These are phyloP conservation scores for Halocynthia roretzi DNA, from an alignment of 23 tunicate species.

Conservation along the genomic window DNA sequence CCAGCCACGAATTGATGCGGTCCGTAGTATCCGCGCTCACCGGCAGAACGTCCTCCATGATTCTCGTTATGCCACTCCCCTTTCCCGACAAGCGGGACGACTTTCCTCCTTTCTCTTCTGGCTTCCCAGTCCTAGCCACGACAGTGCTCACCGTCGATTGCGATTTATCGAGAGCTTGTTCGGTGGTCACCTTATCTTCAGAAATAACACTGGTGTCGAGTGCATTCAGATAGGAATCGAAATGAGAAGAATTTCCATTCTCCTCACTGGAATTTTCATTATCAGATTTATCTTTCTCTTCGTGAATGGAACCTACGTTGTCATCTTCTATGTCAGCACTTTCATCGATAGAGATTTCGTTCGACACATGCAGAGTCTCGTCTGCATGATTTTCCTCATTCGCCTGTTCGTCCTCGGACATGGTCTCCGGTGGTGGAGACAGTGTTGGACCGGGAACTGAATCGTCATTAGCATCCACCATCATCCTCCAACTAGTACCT, in stretches of 20 bases:
- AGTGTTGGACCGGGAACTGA: slow-evolving; percentile 32
- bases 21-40: slow-evolving; percentile 13
- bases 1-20: slow-evolving; percentile 21
- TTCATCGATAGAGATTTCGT: background rate
- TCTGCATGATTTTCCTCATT: background rate
- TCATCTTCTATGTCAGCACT: too few relatives aligned
- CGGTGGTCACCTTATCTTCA: slow-evolving; percentile 8
- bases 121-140: slow-evolving; percentile 5
- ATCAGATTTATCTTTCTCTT: background rate
- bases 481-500: slow-evolving; percentile 86
- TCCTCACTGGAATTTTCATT: background rate
- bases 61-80: background rate
- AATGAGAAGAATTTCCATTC: background rate
- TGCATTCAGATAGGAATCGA: slow-evolving; percentile 8
- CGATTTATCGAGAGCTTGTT: slow-evolving; percentile 26
- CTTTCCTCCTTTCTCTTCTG: background rate
- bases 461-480: slow-evolving; percentile 77
- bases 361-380: background rate
- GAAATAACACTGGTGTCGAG: slow-evolving; percentile 5
- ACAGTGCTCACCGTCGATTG: slow-evolving; percentile 40
- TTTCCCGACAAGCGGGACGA: background rate
- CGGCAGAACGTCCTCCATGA: background rate
- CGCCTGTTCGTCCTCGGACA: slow-evolving; percentile 5
- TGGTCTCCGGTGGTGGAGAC: slow-evolving; percentile 8
- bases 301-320: too few relatives aligned